Evolutionary conservation across 2,113 vertebrate species (phyloP), one percentile per base, ranked within the genome.

Genomic region (Boleophthalmus pectinirostris): DNA sequence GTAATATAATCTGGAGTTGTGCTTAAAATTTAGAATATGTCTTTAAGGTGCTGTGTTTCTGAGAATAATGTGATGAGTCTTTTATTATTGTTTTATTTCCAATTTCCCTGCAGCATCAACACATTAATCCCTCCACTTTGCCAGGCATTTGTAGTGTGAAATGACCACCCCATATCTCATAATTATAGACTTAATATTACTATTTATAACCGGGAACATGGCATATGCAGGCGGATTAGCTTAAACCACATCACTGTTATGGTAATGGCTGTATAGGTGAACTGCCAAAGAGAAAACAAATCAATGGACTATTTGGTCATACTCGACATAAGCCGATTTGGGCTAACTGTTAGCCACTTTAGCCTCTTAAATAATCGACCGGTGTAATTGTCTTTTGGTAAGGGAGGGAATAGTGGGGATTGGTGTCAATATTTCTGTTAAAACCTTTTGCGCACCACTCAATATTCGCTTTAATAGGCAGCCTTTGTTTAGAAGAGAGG

Each of bases 401-500:
- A 87, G 87, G 77, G 82, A 75, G 80, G 58, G 88, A 77, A 24
- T 54, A 65, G 49, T 58, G 54, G 57, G 53, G 71, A 25, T 70
- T 57, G 18, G 85, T 86, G 89, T 90, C 90, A 81, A 92, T 92
- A 92, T 79, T 88, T 82, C 83, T 85, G 78, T 93, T 92, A 82
- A 90, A 92, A 89, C 79, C 57, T 35, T 85, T 80, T 87, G 82
- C 79, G 81, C 80, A 77, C 82, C 79, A 76, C 87, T 92, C 91
- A 81, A 92, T 93, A 91, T 71, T 63, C 60, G 47, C 78, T 88
- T 85, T 92, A 92, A 92, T 90, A 81, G 86, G 80, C 74, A 80
- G 82, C 75, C 82, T 89, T 91, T 91, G 85, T 85, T 87, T 91
- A 73, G 74, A 61, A 10, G 75, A 43, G 78, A 91, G 84, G 69